Percentiles rank a stretch among this genome's conserved stretches.
These are phyloP conservation scores for Orcinus orca DNA, from an alignment of 2,113 vertebrate species.

Conservation along the genomic window DNA sequence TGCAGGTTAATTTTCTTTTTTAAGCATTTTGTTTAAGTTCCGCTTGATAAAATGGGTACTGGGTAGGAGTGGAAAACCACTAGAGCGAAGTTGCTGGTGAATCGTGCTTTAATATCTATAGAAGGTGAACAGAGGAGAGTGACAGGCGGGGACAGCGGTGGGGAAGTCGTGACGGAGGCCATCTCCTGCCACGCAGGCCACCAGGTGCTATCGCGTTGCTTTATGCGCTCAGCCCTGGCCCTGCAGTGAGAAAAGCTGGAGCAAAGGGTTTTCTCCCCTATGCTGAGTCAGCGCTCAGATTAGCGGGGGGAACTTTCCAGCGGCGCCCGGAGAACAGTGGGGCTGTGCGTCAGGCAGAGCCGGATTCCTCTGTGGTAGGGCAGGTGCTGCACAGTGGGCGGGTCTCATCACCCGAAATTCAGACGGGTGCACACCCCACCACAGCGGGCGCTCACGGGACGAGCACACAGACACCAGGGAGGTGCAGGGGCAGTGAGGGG, in stretches of 20 bases:
- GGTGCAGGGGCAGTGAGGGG: accelerated
- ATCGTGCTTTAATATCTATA: accelerated
- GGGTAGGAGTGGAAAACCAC: not conserved
- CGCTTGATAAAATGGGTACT: not conserved
- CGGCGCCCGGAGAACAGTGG: not conserved
- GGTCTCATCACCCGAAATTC: not conserved
- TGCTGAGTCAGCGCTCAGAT: not conserved
- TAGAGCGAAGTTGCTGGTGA: not conserved
- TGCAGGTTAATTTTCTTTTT: not conserved
- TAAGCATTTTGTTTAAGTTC: not conserved
- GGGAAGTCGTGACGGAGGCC: accelerated
- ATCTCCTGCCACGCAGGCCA: accelerated
- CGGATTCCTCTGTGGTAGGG: not conserved
- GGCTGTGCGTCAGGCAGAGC: not conserved
- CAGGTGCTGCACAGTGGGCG: accelerated
- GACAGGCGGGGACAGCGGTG: accelerated
- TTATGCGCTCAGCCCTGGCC: too few species aligned
- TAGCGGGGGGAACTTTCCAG: not conserved
- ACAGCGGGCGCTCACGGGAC: not conserved
- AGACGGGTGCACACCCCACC: not conserved
- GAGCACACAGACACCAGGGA: accelerated
- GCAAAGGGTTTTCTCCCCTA: not conserved
- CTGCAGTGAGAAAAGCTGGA: not conserved
- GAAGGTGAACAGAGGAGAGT: not conserved
- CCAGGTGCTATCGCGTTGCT: accelerated